phyloP scores from a whole-genome alignment of 2,113 vertebrate species.

The Actenoides lindsayi region DNA sequence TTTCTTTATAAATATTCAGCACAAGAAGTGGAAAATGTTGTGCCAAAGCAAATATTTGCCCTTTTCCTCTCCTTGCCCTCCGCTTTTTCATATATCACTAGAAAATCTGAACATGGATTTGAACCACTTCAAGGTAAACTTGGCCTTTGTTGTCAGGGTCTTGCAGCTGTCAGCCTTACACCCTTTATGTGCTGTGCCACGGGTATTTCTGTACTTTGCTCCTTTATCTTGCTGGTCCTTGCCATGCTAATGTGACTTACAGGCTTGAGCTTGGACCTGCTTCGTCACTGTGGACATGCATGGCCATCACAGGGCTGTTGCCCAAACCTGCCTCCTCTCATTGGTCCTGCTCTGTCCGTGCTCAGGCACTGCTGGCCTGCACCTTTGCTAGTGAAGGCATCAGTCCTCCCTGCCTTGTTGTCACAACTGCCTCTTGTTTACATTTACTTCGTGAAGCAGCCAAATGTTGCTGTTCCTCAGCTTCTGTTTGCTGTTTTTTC shows the following conservation, averaged over 20 bases:
- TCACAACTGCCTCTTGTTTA: background rate
- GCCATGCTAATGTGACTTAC: background rate
- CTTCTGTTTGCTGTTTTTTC: background rate
- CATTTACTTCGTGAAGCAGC: background rate
- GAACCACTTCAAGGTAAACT: background rate
- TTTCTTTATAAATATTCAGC: background rate
- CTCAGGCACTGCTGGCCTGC: background rate
- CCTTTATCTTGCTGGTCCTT: background rate
- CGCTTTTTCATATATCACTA: background rate
- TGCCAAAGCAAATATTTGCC: background rate
- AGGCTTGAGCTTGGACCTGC: background rate
- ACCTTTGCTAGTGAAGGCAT: background rate
- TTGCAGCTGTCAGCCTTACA: background rate
- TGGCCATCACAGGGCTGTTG: accelerated
- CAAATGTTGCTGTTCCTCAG: background rate
- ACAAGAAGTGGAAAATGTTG: background rate
- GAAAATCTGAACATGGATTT: background rate
- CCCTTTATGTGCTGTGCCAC: accelerated
- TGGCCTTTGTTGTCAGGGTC: background rate
- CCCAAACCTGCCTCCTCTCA: background rate
- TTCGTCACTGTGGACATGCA: background rate
- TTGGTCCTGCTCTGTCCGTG: background rate
- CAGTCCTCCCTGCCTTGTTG: accelerated
- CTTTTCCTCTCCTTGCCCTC: background rate
- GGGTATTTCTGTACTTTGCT: background rate